Evolutionary conservation across 2,888 invertebrate species (phyloP).

Genomic region (Netelia fuscicornis): DNA sequence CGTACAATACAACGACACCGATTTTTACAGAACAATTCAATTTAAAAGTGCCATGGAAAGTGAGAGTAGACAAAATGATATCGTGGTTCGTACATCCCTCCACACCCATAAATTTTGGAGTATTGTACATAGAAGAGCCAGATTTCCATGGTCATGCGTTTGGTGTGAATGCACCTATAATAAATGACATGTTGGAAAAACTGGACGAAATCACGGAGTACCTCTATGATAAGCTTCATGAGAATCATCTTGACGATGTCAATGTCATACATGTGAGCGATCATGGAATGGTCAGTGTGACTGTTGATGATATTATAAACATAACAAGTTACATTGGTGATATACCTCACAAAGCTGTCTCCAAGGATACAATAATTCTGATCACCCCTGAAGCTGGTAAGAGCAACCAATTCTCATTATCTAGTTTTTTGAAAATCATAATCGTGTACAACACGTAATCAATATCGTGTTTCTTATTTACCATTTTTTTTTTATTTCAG

Average conservation of each 20-base stretch:
- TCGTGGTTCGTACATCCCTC: slow-evolving; percentile 87
- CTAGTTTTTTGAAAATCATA: slow-evolving; percentile 32
- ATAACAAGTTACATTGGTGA: slow-evolving; percentile 86
- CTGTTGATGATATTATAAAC: slow-evolving; percentile 86
- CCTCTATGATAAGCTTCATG: slow-evolving; percentile 86
- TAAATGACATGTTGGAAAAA: slow-evolving; percentile 84
- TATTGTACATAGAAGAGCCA: slow-evolving; percentile 90
- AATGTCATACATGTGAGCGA: slow-evolving; percentile 90
- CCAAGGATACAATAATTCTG: slow-evolving; percentile 87
- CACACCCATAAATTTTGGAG: slow-evolving; percentile 89
- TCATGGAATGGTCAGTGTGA: slow-evolving; percentile 89
- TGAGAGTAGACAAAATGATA: slow-evolving; percentile 87
- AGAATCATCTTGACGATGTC: slow-evolving; percentile 86
- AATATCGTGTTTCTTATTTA: neutral
- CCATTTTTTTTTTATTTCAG: slow-evolving; percentile 76
- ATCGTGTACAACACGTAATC: neutral
- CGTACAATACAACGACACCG: slow-evolving; percentile 85
- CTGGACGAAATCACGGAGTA: slow-evolving; percentile 87
- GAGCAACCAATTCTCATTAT: slow-evolving; percentile 7
- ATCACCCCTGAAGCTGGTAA: slow-evolving; percentile 87
- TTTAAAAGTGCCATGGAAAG: slow-evolving; percentile 84
- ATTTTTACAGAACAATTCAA: slow-evolving; percentile 84
- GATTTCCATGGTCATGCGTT: slow-evolving; percentile 88
- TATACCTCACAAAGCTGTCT: slow-evolving; percentile 85
- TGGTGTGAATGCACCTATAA: slow-evolving; percentile 86